Conservation (phyloP, 2,113 vertebrate species). For the Aix galericulata region DNA sequence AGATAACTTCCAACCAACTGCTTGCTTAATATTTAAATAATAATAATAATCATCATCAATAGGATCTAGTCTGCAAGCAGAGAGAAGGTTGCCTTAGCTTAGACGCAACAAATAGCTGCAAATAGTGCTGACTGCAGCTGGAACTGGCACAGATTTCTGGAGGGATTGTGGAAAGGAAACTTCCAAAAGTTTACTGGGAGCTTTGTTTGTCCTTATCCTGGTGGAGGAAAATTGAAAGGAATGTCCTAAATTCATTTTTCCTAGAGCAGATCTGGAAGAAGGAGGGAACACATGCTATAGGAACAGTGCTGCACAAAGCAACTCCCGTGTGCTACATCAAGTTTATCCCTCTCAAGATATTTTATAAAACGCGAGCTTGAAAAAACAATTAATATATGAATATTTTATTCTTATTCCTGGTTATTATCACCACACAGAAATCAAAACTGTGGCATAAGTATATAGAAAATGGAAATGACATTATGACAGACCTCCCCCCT, state of each 20-base stretch:
- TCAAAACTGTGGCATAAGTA: not conserved
- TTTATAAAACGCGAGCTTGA: not conserved
- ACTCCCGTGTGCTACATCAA: rapidly evolving
- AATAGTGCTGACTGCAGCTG: not conserved
- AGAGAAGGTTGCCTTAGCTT: not conserved
- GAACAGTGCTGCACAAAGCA: not conserved
- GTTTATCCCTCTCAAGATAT: not conserved
- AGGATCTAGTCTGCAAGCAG: not conserved
- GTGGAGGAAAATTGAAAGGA: not conserved
- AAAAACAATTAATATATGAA: not conserved
- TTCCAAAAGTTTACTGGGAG: not conserved
- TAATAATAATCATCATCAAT: too few species aligned
- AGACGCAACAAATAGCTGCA: not conserved
- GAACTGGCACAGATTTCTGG: not conserved
- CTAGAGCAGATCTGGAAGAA: not conserved
- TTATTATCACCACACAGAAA: not conserved
- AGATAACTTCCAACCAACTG: not conserved
- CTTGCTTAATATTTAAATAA: not conserved
- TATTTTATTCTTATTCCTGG: not conserved
- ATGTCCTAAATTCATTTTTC: not conserved
- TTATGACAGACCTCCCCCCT: not conserved
- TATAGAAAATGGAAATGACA: not conserved
- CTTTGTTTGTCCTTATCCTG: not conserved
- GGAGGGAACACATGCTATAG: rapidly evolving
- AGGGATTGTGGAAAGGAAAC: not conserved